Base-by-base conservation (phyloP, 2,888 invertebrate genomes). In the Cremastobaeus sp. region DNA sequence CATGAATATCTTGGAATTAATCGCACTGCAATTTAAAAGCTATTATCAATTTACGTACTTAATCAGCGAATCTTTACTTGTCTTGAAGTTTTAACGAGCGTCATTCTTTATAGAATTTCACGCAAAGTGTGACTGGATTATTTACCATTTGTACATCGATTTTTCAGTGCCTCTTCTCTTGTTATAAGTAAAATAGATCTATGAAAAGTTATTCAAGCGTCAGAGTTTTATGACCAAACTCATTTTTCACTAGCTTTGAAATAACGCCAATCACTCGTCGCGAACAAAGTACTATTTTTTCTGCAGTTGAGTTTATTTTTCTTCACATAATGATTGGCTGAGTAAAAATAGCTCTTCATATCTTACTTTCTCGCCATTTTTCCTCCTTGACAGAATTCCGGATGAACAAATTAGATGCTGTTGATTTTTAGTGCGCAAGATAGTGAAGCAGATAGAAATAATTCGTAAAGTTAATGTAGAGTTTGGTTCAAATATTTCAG, bases 121-220 rank as follows among this genome's bases (percentile, higher is more conserved):
- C 14, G 57, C 30, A 45, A 59, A 59, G 15, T 35, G 59, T 25
- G 47, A 45, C 34, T 57, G 21, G 14, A 55, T 32, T 55, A 43
- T 43, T 41, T 55, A 11, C 25, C 30, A 41, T 55, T 34, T 32
- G 43, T 5, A 30, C 12, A 30, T 41, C 39, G 37, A 60, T 43
- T 47, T 60, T 47, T 17, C 32, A 18, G 1, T 18, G 37, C 30
- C 37, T 45, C 15, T 60, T 37, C 9, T 37, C 43, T 32, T 30
- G 20, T 47, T 12, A 37, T 60, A 47, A 37, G 47, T 18, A 47
- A 37, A 37, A 60, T 60, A 47, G 4, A 25, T n/a, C 3, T 20
- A 17, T 25, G 59, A 59, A 20, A 59, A 47, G 35, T 59, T 59
- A 35, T 28, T 37, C 28, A 17, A 45, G 5, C 35, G 57, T 32